These are phyloP conservation scores for Metalampra italica DNA, from an alignment of 2,888 invertebrate genomes.

Conservation along the genomic window DNA sequence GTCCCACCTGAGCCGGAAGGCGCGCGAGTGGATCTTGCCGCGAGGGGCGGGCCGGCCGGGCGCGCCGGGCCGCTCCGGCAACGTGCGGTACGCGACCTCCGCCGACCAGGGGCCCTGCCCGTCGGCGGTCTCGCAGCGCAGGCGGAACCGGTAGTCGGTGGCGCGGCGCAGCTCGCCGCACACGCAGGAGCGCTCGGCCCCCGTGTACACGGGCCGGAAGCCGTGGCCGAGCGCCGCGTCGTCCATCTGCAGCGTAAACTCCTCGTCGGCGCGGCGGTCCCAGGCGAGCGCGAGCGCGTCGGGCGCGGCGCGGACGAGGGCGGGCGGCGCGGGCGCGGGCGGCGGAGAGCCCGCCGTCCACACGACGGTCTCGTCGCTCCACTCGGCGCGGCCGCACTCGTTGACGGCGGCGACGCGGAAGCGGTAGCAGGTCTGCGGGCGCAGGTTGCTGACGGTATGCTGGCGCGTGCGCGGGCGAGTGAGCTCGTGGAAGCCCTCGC, in stretches of 20 bases:
- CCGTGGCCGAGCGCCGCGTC: slow-evolving; percentile 84
- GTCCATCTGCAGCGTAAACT: slow-evolving; percentile 91
- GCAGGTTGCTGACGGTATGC: slow-evolving; percentile 85
- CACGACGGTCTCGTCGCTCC: slow-evolving; percentile 82
- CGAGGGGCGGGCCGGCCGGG: slow-evolving; percentile 88
- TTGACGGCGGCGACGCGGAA: slow-evolving; percentile 92
- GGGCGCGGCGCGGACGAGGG: slow-evolving; percentile 80
- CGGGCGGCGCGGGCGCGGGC: slow-evolving; percentile 86
- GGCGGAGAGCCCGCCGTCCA: slow-evolving; percentile 91
- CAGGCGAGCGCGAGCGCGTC: slow-evolving; percentile 84
- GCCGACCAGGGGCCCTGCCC: slow-evolving; percentile 90
- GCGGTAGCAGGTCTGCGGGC: slow-evolving; percentile 87
- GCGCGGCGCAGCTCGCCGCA: slow-evolving; percentile 85
- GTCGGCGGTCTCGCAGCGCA: slow-evolving; percentile 89
- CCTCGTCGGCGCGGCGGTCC: slow-evolving; percentile 88
- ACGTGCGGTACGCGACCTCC: slow-evolving; percentile 86
- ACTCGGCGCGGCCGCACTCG: slow-evolving; percentile 86
- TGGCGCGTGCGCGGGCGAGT: slow-evolving; percentile 86
- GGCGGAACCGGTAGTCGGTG: slow-evolving; percentile 89
- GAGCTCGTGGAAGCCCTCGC: slow-evolving; percentile 84
- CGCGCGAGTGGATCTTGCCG: slow-evolving; percentile 89
- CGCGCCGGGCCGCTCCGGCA: slow-evolving; percentile 86
- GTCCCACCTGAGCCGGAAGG: slow-evolving; percentile 91
- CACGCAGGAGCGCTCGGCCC: slow-evolving; percentile 83
- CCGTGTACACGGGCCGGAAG: slow-evolving; percentile 88